phyloP scores from a whole-genome alignment of 2,888 invertebrate genomes.

The Chironomus tentans region DNA sequence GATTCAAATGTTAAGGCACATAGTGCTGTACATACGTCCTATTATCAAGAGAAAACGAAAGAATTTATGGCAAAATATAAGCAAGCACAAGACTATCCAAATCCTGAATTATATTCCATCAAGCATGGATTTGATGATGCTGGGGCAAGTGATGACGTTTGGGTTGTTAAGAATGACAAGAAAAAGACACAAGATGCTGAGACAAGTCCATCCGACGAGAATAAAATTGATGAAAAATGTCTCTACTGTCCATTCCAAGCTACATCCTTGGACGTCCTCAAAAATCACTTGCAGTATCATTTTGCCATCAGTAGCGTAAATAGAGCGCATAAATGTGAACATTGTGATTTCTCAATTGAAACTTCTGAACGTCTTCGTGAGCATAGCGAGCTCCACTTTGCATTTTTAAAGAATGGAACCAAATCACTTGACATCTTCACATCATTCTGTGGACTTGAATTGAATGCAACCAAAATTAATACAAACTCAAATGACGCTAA shows the following conservation, averaged over 20 bases:
- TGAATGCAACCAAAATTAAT: slow-evolving; percentile 20
- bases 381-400: slow-evolving; percentile 71
- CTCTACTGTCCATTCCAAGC: slow-evolving; percentile 73
- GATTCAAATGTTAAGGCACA: slow-evolving; percentile 61
- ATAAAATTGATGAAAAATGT: slow-evolving; percentile 44
- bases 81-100: slow-evolving; percentile 53
- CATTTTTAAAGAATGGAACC: slow-evolving; percentile 30
- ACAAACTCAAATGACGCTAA: slow-evolving; percentile 21
- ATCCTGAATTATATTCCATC: slow-evolving; percentile 49
- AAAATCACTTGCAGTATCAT: slow-evolving; percentile 68
- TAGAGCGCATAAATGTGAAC: slow-evolving; percentile 60
- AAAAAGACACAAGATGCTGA: slow-evolving; percentile 22
- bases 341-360: slow-evolving; percentile 72
- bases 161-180: slow-evolving; percentile 35
- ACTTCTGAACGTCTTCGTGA: slow-evolving; percentile 66
- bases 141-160: slow-evolving; percentile 35
- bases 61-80: slow-evolving; percentile 56
- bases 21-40: slow-evolving; percentile 61
- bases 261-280: slow-evolving; percentile 59
- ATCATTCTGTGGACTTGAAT: slow-evolving; percentile 18
- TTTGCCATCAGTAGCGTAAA: slow-evolving; percentile 49
- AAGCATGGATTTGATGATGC: slow-evolving; percentile 27
- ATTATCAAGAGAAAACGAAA: slow-evolving; percentile 69
- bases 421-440: slow-evolving; percentile 21
- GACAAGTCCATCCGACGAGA: slow-evolving; percentile 27